Conservation (phyloP, 1,140 invertebrate species). For the Lepidurus couesii region DNA sequence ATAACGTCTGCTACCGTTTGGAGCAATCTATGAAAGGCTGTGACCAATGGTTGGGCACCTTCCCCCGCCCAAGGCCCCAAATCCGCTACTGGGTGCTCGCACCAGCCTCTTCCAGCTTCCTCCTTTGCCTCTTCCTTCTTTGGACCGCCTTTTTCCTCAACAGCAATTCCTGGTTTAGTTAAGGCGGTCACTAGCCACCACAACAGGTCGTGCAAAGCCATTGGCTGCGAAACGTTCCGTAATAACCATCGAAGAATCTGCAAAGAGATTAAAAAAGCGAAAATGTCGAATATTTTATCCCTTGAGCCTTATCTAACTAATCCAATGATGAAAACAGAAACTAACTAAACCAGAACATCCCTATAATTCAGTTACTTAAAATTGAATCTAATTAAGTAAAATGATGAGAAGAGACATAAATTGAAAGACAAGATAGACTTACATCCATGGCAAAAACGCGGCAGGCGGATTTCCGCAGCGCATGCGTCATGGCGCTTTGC, state of each 20-base stretch:
- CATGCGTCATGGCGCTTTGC: conserved; percentile 73
- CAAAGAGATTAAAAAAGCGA: neutral
- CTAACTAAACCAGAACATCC: conserved; percentile 26
- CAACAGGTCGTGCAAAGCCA: conserved; percentile 83
- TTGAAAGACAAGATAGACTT: conserved; percentile 17
- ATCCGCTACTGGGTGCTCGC: conserved; percentile 75
- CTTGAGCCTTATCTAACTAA: neutral
- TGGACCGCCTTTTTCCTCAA: conserved; percentile 42
- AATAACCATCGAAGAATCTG: conserved; percentile 92
- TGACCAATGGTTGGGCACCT: conserved; percentile 68
- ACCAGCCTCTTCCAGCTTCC: conserved; percentile 45
- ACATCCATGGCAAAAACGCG: conserved; percentile 78
- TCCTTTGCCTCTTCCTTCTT: conserved; percentile 42
- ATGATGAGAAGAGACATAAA: neutral
- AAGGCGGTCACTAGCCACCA: conserved; percentile 86
- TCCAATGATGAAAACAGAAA: conserved; percentile 29
- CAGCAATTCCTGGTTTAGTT: conserved; percentile 46
- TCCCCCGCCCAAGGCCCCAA: conserved; percentile 67
- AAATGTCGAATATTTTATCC: conserved; percentile 7
- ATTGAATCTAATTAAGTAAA: neutral
- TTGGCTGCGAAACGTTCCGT: conserved; percentile 80
- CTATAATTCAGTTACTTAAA: neutral
- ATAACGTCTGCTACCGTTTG: conserved; percentile 90
- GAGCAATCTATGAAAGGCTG: conserved; percentile 78
- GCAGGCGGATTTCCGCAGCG: conserved; percentile 73